Percentiles rank a stretch among this genome's conserved stretches.
Evolutionary conservation across 2,113 vertebrate genomes (phyloP).

Genomic region (Argyrosomus japonicus): DNA sequence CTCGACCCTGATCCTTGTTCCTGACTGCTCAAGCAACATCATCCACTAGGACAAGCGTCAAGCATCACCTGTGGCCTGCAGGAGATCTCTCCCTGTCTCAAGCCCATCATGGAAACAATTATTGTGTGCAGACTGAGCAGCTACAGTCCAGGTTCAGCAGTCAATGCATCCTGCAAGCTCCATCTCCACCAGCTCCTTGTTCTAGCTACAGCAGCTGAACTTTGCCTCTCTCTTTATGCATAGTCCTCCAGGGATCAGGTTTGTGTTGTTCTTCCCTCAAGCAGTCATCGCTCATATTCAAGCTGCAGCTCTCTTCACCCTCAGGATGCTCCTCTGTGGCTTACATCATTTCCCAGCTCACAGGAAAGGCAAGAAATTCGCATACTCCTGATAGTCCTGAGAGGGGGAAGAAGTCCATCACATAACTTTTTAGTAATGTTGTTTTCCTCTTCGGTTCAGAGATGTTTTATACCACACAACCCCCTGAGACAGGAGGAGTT

Average conservation of each 20-base stretch:
- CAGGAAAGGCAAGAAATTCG: too few relatives aligned
- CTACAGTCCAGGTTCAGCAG: neutral
- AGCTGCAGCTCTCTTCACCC: too few relatives aligned
- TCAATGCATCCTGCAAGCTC: neutral
- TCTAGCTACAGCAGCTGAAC: neutral
- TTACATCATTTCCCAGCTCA: too few relatives aligned
- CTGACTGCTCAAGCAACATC: neutral
- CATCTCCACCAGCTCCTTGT: neutral
- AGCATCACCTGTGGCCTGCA: neutral
- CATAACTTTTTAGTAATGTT: neutral
- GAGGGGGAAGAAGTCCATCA: too few relatives aligned
- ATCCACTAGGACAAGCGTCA: neutral
- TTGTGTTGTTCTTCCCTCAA: neutral
- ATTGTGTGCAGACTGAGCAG: neutral
- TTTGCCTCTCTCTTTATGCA: neutral
- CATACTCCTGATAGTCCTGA: too few relatives aligned
- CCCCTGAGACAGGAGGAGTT: too few relatives aligned
- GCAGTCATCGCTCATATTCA: neutral
- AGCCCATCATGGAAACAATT: neutral
- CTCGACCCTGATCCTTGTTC: too few relatives aligned
- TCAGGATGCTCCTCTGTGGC: too few relatives aligned
- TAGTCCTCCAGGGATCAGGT: neutral
- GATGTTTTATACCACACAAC: too few relatives aligned
- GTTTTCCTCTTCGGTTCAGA: neutral
- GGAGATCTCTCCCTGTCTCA: neutral